These are phyloP conservation scores for Pachyrhynchus sulphureomaculatus DNA, from an alignment of 1,140 invertebrate genomes.

Conservation along the genomic window DNA sequence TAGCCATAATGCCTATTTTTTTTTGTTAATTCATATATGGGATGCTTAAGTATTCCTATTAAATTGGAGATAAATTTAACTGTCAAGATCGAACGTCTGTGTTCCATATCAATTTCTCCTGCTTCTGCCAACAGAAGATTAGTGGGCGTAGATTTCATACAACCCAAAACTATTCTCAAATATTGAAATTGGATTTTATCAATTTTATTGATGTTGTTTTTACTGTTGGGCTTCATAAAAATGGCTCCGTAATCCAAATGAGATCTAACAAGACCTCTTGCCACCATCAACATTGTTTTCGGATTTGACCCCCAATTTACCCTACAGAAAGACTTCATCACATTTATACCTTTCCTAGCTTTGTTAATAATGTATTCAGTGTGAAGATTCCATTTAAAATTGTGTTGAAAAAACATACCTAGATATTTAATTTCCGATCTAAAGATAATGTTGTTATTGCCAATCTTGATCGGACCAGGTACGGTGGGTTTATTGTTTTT, in stretches of 20 bases:
- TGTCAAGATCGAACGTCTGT: constrained; percentile 9
- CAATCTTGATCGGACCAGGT: background rate
- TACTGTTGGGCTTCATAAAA: constrained; percentile 5
- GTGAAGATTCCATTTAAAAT: constrained; percentile 24
- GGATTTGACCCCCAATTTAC: constrained; percentile 31
- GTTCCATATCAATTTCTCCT: constrained; percentile 9
- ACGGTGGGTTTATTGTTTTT: background rate
- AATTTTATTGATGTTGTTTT: constrained; percentile 5
- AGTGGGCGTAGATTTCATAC: constrained; percentile 25
- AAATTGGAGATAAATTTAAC: constrained; percentile 15
- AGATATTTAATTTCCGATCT: constrained; percentile 18
- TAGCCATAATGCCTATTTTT: background rate
- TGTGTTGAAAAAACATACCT: constrained; percentile 9
- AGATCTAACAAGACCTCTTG: constrained; percentile 13
- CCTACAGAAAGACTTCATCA: constrained; percentile 25
- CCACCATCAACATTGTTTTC: background rate
- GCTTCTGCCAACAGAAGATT: constrained; percentile 21
- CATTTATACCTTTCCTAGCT: constrained; percentile 19
- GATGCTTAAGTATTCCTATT: background rate
- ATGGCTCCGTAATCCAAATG: constrained; percentile 28
- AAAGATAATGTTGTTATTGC: background rate
- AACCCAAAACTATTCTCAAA: constrained; percentile 10
- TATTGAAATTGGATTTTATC: constrained; percentile 9
- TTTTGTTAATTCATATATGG: background rate
- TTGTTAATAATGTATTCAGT: constrained; percentile 14